phyloP scores from a whole-genome alignment of 2,888 invertebrate genomes.

The Antheraea yamamai region DNA sequence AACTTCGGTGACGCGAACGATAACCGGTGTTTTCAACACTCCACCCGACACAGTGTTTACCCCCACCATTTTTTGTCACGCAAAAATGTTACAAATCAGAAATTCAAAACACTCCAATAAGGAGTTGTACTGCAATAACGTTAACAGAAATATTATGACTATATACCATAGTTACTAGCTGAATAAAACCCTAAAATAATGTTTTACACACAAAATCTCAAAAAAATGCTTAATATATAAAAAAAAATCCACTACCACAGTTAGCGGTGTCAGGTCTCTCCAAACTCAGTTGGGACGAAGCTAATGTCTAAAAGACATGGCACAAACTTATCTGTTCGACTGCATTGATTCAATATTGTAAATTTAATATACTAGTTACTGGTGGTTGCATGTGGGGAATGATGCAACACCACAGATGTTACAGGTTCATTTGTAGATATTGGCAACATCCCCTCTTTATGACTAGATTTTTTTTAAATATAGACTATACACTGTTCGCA shows the following conservation, averaged over 20 bases:
- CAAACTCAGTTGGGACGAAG: not conserved
- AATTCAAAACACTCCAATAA: too few relatives aligned
- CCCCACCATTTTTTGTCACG: too few relatives aligned
- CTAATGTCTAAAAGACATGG: not conserved
- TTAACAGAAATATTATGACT: not conserved
- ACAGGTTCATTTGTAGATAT: too few relatives aligned
- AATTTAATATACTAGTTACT: not conserved
- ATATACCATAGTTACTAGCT: not conserved
- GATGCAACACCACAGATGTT: not conserved
- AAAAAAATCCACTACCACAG: not conserved
- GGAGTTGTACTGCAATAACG: too few relatives aligned
- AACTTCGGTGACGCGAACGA: too few relatives aligned
- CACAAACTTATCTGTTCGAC: not conserved
- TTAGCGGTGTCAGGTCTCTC: not conserved
- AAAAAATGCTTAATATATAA: not conserved
- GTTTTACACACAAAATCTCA: not conserved
- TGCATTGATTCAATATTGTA: not conserved
- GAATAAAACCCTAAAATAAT: not conserved
- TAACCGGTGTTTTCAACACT: too few relatives aligned
- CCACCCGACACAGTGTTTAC: too few relatives aligned
- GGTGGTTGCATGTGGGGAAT: not conserved
- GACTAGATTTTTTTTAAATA: slow-evolving; percentile 1
- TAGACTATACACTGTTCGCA: not conserved
- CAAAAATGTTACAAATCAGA: too few relatives aligned
- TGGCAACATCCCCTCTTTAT: not conserved